These are phyloP conservation scores for Bellardia pandia DNA, from an alignment of 2,888 invertebrate genomes.

Conservation along the genomic window DNA sequence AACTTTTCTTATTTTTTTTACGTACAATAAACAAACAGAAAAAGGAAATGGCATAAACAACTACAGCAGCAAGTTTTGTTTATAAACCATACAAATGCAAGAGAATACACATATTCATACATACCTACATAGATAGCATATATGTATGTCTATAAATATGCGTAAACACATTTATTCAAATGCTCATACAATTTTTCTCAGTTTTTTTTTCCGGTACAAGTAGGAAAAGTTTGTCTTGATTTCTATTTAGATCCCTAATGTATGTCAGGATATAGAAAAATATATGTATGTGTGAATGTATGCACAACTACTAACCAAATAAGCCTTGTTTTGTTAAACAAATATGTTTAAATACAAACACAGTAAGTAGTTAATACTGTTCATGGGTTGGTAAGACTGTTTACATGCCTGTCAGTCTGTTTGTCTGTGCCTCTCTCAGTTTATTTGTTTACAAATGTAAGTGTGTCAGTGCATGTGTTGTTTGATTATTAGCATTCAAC, in stretches of 20 bases:
- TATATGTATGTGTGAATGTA: neutral
- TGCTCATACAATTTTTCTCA: constrained; percentile 12
- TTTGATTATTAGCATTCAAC: constrained; percentile 69
- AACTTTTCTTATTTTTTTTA: constrained; percentile 27
- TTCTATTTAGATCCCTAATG: constrained; percentile 27
- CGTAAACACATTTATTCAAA: neutral
- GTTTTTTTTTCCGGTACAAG: constrained; percentile 23
- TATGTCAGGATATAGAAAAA: constrained; percentile 18
- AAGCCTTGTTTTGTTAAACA: constrained; percentile 60
- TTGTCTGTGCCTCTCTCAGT: neutral
- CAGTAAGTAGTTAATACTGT: constrained; percentile 35
- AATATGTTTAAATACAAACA: constrained; percentile 33
- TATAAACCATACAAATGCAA: neutral
- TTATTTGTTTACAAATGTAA: constrained; percentile 8
- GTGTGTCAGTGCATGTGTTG: neutral
- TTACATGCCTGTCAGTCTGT: neutral
- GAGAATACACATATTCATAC: neutral
- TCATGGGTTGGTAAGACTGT: constrained; percentile 17
- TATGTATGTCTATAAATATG: neutral
- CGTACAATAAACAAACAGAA: constrained; percentile 20
- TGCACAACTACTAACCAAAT: constrained; percentile 45
- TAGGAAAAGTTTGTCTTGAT: constrained; percentile 35
- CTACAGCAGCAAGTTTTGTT: neutral
- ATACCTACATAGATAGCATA: neutral
- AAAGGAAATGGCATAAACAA: constrained; percentile 20